phyloP scores from a whole-genome alignment of 2,113 vertebrate species.

The Okapia johnstoni region DNA sequence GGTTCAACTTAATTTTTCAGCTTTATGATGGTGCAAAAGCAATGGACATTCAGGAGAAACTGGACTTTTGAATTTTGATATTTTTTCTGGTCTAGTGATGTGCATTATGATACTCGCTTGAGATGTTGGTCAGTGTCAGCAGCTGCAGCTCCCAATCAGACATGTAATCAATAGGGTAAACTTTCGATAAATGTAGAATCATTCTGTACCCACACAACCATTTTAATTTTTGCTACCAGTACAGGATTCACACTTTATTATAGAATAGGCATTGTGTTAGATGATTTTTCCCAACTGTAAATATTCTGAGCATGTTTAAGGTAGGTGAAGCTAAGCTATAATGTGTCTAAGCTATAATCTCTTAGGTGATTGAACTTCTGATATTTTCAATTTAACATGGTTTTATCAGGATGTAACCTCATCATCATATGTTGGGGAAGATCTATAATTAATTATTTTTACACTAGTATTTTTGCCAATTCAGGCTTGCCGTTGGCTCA shows the following conservation, averaged over 20 bases:
- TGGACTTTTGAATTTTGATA: not conserved
- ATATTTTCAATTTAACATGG: not conserved
- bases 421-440: not conserved
- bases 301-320: not conserved
- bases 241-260: not conserved
- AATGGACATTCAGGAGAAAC: not conserved
- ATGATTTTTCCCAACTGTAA: not conserved
- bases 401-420: not conserved
- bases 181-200: not conserved
- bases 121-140: not conserved
- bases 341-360: not conserved
- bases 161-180: not conserved
- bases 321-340: not conserved
- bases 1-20: not conserved
- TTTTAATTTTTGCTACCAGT: not conserved
- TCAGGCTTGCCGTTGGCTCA: not conserved
- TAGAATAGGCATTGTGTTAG: not conserved
- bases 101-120: not conserved
- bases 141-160: not conserved
- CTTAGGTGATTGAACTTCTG: not conserved
- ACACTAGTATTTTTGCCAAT: not conserved
- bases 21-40: not conserved
- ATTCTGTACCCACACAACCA: not conserved
- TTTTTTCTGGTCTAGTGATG: not conserved
- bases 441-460: not conserved